Evolutionary conservation across 2,113 vertebrate genomes (phyloP).

Genomic region (Pomatorhinus ruficollis): DNA sequence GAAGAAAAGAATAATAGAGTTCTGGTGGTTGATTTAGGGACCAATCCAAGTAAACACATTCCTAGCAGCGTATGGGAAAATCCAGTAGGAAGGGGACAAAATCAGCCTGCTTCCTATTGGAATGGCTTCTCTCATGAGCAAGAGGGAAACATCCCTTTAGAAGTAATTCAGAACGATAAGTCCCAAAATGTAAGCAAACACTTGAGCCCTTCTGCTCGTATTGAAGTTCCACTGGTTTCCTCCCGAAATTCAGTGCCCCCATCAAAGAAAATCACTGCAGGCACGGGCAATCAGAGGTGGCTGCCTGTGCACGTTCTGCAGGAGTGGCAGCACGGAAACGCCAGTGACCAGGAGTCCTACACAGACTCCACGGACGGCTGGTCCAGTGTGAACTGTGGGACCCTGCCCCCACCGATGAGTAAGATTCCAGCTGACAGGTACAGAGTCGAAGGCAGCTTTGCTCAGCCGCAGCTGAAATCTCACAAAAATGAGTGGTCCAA

Average conservation of each 20-base stretch:
- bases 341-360: slow-evolving; percentile 96
- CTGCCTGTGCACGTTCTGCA: slow-evolving; percentile 90
- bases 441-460: slow-evolving; percentile 83
- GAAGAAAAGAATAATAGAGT: slow-evolving; percentile 92
- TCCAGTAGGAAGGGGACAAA: slow-evolving; percentile 72
- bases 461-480: slow-evolving; percentile 71
- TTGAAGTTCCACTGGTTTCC: slow-evolving; percentile 78
- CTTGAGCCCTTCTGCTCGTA: slow-evolving; percentile 73
- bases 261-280: slow-evolving; percentile 73
- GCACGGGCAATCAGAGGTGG: slow-evolving; percentile 80
- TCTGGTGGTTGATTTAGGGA: slow-evolving; percentile 90
- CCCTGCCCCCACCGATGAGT: slow-evolving; percentile 95
- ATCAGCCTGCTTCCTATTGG: slow-evolving; percentile 77
- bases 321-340: slow-evolving; percentile 87
- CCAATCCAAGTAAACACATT: slow-evolving; percentile 78
- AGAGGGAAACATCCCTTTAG: slow-evolving; percentile 71
- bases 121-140: slow-evolving; percentile 85
- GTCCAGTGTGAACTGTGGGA: slow-evolving; percentile 96
- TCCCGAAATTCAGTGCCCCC: slow-evolving; percentile 77
- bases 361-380: slow-evolving; percentile 96
- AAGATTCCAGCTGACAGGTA: slow-evolving; percentile 98
- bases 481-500: slow-evolving; percentile 91
- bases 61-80: slow-evolving; percentile 81
- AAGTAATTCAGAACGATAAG: slow-evolving; percentile 81
- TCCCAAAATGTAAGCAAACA: slow-evolving; percentile 75